phyloP scores from a whole-genome alignment of 2,888 invertebrate species.

The Vanessa cardui region DNA sequence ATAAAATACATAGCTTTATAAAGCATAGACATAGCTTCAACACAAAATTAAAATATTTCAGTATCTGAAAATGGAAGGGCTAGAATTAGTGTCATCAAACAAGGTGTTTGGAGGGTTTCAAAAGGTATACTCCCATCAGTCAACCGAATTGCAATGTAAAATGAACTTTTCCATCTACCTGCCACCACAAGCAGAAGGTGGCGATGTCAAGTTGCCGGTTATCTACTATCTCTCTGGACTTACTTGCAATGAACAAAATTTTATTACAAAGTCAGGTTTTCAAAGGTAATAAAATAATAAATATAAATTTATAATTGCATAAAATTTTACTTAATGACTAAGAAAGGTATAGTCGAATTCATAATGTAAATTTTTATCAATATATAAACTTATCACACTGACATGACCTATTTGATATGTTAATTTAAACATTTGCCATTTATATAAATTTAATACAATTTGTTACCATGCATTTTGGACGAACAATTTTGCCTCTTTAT shows the following conservation, averaged over 20 bases:
- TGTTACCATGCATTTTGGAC: no score
- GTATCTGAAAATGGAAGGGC: constrained; percentile 68
- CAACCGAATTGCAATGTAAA: constrained; percentile 89
- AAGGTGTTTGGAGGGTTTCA: constrained; percentile 93
- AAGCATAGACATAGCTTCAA: background rate
- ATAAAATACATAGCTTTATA: no score
- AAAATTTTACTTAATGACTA: no score
- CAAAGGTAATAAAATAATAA: constrained; percentile 82
- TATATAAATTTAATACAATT: no score
- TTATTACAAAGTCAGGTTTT: constrained; percentile 97
- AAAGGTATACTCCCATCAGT: constrained; percentile 91
- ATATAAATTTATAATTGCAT: no score
- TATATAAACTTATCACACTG: constrained; percentile 2
- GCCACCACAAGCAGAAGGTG: constrained; percentile 88
- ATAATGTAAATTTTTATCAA: background rate
- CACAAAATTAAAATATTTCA: constrained; percentile 22
- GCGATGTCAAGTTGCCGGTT: constrained; percentile 87
- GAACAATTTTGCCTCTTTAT: no score
- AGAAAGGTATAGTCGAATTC: background rate
- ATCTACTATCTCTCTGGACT: constrained; percentile 96
- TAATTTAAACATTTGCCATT: background rate
- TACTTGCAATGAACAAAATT: constrained; percentile 97
- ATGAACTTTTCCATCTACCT: constrained; percentile 97
- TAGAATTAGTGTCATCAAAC: constrained; percentile 85
- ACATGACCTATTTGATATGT: constrained; percentile 1